Evolutionary conservation across 2,888 invertebrate species (phyloP).

Genomic region (Arrhopalites spinosus): DNA sequence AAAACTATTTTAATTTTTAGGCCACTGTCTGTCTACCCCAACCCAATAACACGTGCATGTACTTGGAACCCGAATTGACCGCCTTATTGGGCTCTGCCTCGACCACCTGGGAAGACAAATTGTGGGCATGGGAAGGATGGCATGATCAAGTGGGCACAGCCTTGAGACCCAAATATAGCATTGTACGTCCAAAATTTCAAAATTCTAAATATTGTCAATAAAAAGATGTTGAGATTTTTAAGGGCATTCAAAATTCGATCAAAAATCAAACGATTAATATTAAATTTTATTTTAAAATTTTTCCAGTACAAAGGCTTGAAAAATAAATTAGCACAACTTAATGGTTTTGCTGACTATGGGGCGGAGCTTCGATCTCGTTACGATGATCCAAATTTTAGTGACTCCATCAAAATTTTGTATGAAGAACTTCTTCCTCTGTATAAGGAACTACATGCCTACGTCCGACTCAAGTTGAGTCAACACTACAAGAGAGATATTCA

Average conservation of each 20-base stretch:
- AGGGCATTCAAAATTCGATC: too few species aligned
- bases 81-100: slow-evolving; percentile 51
- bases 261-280: too few species aligned
- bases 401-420: slow-evolving; percentile 65
- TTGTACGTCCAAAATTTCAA: slow-evolving; percentile 38
- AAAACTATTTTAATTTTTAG: too few species aligned
- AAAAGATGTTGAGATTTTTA: too few species aligned
- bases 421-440: slow-evolving; percentile 74
- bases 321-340: slow-evolving; percentile 76
- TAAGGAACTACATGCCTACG: slow-evolving; percentile 81
- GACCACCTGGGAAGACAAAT: slow-evolving; percentile 35
- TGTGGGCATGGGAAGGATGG: slow-evolving; percentile 57
- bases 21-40: slow-evolving; percentile 45
- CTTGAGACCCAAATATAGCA: slow-evolving; percentile 50
- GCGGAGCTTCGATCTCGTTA: slow-evolving; percentile 89
- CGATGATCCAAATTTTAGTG: slow-evolving; percentile 59
- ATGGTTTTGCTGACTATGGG: slow-evolving; percentile 83
- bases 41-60: slow-evolving; percentile 46
- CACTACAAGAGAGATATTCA: slow-evolving; percentile 67
- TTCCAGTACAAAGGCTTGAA: slow-evolving; percentile 71
- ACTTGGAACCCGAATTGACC: slow-evolving; percentile 55
- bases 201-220: too few species aligned
- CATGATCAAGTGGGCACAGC: slow-evolving; percentile 50
- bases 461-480: slow-evolving; percentile 69
- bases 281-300: too few species aligned